A percentile compares a stretch with the other conserved stretches of the same genome.
Evolutionary conservation across 2,888 invertebrate species (phyloP).

Genomic region (Sesamia inferens): DNA sequence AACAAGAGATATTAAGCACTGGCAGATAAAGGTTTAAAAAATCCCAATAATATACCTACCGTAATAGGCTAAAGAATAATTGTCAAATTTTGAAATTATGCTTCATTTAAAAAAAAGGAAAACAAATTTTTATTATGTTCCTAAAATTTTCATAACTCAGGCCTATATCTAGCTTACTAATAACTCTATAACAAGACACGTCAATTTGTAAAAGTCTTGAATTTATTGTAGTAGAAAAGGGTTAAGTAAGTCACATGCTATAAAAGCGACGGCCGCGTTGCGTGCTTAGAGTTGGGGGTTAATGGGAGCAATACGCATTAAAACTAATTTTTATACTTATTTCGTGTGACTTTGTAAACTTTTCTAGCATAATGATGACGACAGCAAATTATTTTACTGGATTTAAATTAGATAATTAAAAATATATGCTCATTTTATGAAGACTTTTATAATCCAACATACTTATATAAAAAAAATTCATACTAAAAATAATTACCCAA

Average conservation of each 20-base stretch:
- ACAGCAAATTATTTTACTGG: constrained; percentile 30
- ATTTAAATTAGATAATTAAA: background rate
- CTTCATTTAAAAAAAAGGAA: background rate
- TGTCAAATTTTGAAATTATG: background rate
- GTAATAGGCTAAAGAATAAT: background rate
- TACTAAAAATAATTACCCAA: constrained; percentile 49
- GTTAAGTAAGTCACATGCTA: constrained; percentile 65
- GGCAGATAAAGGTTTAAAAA: background rate
- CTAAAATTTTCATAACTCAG: background rate
- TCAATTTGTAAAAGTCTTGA: constrained; percentile 16
- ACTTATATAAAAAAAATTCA: background rate
- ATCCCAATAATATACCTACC: background rate
- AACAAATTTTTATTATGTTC: background rate
- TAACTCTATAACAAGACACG: background rate
- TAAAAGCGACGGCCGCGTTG: constrained; percentile 60
- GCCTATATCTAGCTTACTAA: background rate
- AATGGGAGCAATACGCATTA: constrained; percentile 76
- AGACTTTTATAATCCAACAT: constrained; percentile 24
- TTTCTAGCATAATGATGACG: constrained; percentile 54
- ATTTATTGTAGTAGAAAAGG: constrained; percentile 50
- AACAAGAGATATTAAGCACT: background rate
- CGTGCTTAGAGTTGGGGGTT: constrained; percentile 71
- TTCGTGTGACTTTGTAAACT: constrained; percentile 70
- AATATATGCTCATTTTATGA: background rate
- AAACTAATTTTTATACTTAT: constrained; percentile 75